Percentiles rank a stretch among this genome's conserved stretches.
Evolutionary conservation across 2,888 invertebrate genomes (phyloP).

Genomic region (Nowickia ferox): DNA sequence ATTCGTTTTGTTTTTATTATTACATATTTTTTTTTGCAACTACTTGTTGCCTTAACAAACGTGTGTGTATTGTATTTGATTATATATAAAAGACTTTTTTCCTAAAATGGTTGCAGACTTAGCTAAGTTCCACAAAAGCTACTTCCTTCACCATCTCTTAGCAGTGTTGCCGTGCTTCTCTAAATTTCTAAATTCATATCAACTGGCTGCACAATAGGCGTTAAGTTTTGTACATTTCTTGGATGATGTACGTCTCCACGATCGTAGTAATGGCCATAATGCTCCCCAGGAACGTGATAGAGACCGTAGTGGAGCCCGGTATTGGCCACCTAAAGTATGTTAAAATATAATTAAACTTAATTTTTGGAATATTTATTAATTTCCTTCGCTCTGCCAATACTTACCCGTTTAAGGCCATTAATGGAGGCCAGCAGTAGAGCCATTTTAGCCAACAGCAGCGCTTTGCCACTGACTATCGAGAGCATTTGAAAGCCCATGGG

Average conservation of each 20-base stretch:
- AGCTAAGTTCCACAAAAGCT: constrained; percentile 61
- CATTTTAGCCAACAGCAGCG: constrained; percentile 91
- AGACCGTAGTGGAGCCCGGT: constrained; percentile 90
- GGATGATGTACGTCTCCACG: constrained; percentile 81
- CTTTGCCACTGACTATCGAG: constrained; percentile 92
- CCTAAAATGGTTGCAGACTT: constrained; percentile 51
- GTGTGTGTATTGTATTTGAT: not conserved
- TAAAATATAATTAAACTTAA: constrained; percentile 83
- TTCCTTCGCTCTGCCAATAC: constrained; percentile 25
- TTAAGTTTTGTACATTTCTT: constrained; percentile 77
- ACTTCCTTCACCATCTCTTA: constrained; percentile 3
- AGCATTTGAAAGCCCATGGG: constrained; percentile 94
- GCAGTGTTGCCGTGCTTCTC: not conserved
- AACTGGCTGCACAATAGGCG: constrained; percentile 73
- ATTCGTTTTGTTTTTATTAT: too few relatives aligned
- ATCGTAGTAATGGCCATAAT: constrained; percentile 79
- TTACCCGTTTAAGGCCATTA: constrained; percentile 90
- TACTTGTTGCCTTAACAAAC: constrained; percentile 62
- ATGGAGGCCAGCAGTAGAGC: constrained; percentile 91
- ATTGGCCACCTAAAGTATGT: constrained; percentile 86
- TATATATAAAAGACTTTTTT: not conserved
- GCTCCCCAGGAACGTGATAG: constrained; percentile 85
- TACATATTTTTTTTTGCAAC: constrained; percentile 11
- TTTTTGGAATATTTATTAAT: constrained; percentile 75
- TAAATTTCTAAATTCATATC: constrained; percentile 43